A percentile compares a stretch with the other conserved stretches of the same genome.
phyloP scores from a whole-genome alignment of 2,888 invertebrate species.

The Apamea sordens region DNA sequence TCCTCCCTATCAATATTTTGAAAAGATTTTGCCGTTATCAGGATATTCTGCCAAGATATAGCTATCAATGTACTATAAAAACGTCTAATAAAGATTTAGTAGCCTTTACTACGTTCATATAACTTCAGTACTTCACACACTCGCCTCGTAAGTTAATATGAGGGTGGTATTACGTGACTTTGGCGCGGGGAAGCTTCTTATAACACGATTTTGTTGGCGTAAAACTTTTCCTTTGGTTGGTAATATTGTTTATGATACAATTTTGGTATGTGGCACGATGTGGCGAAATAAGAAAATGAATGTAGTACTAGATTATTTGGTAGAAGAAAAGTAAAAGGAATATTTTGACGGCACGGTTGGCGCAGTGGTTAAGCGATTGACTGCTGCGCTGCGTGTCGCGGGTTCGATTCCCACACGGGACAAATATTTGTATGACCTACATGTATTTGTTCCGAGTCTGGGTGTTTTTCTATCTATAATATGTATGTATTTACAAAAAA shows the following conservation, averaged over 20 bases:
- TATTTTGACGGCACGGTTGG: too few relatives aligned
- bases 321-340: not conserved
- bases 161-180: conserved; percentile 49
- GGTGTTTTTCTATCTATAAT: too few relatives aligned
- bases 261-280: conserved; percentile 4
- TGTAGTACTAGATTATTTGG: not conserved
- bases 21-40: too few relatives aligned
- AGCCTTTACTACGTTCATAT: not conserved
- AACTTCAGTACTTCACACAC: conserved; percentile 17
- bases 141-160: conserved; percentile 31
- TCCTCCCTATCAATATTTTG: too few relatives aligned
- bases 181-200: conserved; percentile 22
- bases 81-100: conserved; percentile 21
- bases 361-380: too few relatives aligned
- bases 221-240: conserved; percentile 17
- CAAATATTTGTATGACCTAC: too few relatives aligned
- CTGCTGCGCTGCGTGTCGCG: too few relatives aligned
- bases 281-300: conserved; percentile 1
- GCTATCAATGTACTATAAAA: not conserved
- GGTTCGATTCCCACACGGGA: too few relatives aligned
- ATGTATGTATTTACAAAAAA: too few relatives aligned
- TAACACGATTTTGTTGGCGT: conserved; percentile 24
- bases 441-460: too few relatives aligned
- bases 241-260: conserved; percentile 34
- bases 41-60: not conserved